phyloP scores from a whole-genome alignment of 1,140 invertebrate species.

The Heliconius hermathena region DNA sequence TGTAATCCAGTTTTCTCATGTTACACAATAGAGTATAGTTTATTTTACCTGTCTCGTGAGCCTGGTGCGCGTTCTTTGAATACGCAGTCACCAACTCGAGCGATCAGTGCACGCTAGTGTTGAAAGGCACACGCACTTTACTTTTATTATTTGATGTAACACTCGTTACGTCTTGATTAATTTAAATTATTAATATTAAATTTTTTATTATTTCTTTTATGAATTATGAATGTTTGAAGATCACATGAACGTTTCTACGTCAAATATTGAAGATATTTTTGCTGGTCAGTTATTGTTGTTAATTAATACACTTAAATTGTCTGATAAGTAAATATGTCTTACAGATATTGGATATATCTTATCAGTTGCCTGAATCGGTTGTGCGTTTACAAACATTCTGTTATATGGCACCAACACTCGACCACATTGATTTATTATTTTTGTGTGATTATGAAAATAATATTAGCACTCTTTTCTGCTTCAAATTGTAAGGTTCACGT shows the following conservation, averaged over 20 bases:
- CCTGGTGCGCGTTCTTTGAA: constrained; percentile 45
- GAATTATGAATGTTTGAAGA: constrained; percentile 1
- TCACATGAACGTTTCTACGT: constrained; percentile 58
- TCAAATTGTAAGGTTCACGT: not conserved
- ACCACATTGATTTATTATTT: not conserved
- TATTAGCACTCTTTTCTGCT: not conserved
- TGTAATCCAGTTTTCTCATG: constrained; percentile 73
- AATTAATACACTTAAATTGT: constrained; percentile 8
- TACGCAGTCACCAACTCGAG: constrained; percentile 62
- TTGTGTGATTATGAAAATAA: not conserved
- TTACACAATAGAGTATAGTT: constrained; percentile 67
- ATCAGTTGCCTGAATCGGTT: constrained; percentile 49
- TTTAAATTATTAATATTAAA: constrained; percentile 14
- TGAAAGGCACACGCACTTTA: constrained; percentile 37
- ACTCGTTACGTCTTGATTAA: constrained; percentile 20
- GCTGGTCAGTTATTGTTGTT: constrained; percentile 55
- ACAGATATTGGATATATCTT: constrained; percentile 55
- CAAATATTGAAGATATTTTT: constrained; percentile 55
- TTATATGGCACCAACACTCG: constrained; percentile 1
- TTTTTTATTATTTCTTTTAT: not conserved
- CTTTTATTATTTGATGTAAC: constrained; percentile 16
- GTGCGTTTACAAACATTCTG: constrained; percentile 32
- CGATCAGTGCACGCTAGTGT: constrained; percentile 61
- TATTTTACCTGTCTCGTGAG: constrained; percentile 61
- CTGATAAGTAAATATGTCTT: constrained; percentile 30